phyloP scores from a whole-genome alignment of 2,888 invertebrate species.

The Cartodere bifasciata region DNA sequence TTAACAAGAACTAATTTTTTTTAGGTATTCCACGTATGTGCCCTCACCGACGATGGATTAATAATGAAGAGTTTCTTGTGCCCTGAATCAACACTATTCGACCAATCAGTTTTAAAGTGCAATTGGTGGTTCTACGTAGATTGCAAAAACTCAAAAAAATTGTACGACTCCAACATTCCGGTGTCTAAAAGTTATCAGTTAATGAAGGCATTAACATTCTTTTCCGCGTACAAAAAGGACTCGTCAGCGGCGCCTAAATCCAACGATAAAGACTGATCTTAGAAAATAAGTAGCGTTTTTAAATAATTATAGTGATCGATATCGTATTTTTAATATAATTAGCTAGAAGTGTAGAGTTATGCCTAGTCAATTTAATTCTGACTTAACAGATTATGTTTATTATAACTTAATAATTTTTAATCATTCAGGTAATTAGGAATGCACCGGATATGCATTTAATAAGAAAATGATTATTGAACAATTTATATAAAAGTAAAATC shows the following conservation, averaged over 20 bases:
- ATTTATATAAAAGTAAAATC: no score
- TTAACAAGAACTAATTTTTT: slow-evolving; percentile 19
- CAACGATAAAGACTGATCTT: slow-evolving; percentile 20
- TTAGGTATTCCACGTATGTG: slow-evolving; percentile 85
- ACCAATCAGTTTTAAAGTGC: slow-evolving; percentile 82
- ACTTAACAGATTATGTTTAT: no score
- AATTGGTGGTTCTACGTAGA: slow-evolving; percentile 94
- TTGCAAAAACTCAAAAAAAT: slow-evolving; percentile 64
- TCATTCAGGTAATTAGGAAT: no score
- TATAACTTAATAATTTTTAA: no score
- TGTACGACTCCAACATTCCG: slow-evolving; percentile 83
- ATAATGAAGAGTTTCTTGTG: slow-evolving; percentile 87
- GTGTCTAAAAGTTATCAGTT: slow-evolving; percentile 84
- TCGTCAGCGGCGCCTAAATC: slow-evolving; percentile 15
- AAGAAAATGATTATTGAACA: no score
- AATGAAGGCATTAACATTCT: slow-evolving; percentile 82
- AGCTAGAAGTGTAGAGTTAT: no score
- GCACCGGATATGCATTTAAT: no score
- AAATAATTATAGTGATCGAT: no score
- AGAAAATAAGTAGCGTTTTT: no score
- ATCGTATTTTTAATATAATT: no score
- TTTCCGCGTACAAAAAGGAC: slow-evolving; percentile 70
- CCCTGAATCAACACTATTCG: slow-evolving; percentile 82
- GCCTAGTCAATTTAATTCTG: no score
- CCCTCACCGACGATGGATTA: slow-evolving; percentile 74